These are phyloP conservation scores for Paracyprichromis sp. DNA, from an alignment of 2,113 vertebrate genomes.

Conservation along the genomic window DNA sequence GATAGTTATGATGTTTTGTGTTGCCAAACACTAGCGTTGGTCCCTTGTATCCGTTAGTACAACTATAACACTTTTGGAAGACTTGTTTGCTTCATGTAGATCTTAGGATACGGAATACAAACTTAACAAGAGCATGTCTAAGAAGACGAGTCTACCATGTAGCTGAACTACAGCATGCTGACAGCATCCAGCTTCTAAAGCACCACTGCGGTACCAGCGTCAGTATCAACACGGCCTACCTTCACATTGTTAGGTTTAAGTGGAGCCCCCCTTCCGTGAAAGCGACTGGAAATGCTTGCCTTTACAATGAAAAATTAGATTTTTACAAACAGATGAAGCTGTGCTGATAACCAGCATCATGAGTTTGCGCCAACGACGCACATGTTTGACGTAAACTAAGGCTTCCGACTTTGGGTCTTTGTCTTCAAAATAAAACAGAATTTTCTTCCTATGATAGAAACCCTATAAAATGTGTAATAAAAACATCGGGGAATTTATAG, in stretches of 20 bases:
- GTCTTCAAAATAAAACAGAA: neutral
- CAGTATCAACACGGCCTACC: neutral
- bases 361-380: neutral
- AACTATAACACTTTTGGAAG: neutral
- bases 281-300: neutral
- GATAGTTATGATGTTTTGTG: neutral
- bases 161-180: neutral
- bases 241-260: neutral
- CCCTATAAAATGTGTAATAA: neutral
- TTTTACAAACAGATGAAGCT: neutral
- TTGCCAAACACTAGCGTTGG: neutral
- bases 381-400: neutral
- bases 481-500: neutral
- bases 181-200: neutral
- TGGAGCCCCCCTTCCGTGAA: neutral
- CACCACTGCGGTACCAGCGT: neutral
- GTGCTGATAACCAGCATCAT: neutral
- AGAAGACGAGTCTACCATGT: neutral
- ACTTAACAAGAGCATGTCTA: neutral
- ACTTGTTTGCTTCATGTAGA: neutral
- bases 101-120: neutral
- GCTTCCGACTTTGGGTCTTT: neutral
- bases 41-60: neutral
- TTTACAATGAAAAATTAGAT: neutral
- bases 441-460: neutral